A percentile compares a stretch with the other conserved stretches of the same genome.
Conservation (phyloP, 2,888 invertebrate genomes). For the Melinaea menophilus region DNA sequence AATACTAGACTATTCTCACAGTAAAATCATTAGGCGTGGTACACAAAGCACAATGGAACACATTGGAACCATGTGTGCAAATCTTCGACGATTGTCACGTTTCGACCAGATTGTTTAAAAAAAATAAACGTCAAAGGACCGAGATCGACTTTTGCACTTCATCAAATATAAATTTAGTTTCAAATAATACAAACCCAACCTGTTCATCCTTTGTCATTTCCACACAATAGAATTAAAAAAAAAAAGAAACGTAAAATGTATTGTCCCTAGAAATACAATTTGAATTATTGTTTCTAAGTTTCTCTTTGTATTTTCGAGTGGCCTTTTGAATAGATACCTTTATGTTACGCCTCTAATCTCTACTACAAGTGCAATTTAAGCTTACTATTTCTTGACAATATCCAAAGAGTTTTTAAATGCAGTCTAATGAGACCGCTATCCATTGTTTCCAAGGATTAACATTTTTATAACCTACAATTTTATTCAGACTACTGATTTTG, state of each 20-base stretch:
- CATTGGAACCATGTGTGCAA: constrained; percentile 71
- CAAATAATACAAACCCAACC: constrained; percentile 64
- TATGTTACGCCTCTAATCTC: constrained; percentile 21
- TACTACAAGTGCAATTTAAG: constrained; percentile 18
- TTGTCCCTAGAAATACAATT: constrained; percentile 53
- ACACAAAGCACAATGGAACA: constrained; percentile 61
- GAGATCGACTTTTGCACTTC: constrained; percentile 73
- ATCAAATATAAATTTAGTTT: constrained; percentile 74
- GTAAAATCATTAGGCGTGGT: constrained; percentile 53
- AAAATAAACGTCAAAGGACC: constrained; percentile 61
- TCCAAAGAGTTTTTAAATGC: constrained; percentile 16
- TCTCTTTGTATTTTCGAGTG: constrained; percentile 53
- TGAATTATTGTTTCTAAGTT: constrained; percentile 70
- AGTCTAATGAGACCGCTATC: constrained; percentile 13
- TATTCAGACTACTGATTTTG: no score
- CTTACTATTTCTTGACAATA: constrained; percentile 13
- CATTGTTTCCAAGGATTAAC: neutral
- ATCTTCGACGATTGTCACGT: constrained; percentile 61
- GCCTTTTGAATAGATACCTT: constrained; percentile 47
- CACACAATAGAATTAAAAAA: constrained; percentile 48
- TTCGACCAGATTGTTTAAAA: constrained; percentile 51
- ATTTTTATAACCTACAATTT: neutral
- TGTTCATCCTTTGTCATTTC: constrained; percentile 53
- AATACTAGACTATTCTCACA: constrained; percentile 49
- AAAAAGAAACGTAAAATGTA: constrained; percentile 43